Conservation (phyloP, 2,888 invertebrate species). For the Acanthosepion esculentum region DNA sequence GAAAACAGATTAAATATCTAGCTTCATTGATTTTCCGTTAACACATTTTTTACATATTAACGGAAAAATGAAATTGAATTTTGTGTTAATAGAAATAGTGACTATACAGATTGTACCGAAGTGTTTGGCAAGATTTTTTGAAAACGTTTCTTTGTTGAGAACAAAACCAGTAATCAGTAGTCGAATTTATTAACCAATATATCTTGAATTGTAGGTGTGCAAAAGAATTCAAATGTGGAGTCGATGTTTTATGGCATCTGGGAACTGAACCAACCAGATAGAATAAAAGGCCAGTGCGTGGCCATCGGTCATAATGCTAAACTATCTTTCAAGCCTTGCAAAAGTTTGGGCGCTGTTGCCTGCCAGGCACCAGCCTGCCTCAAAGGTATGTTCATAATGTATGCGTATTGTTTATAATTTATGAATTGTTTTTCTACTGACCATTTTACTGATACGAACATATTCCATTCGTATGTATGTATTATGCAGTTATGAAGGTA, state of each 20-base stretch:
- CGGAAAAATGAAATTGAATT: too few species aligned
- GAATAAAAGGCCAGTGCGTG: background rate
- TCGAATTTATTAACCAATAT: background rate
- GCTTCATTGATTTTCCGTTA: too few species aligned
- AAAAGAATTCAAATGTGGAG: background rate
- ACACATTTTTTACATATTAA: too few species aligned
- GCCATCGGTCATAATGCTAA: background rate
- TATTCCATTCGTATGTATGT: too few species aligned
- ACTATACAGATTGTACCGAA: too few species aligned
- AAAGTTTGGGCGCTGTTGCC: background rate
- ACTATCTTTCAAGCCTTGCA: background rate
- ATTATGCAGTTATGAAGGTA: too few species aligned
- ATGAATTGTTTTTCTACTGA: too few species aligned
- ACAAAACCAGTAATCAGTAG: background rate
- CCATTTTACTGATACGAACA: too few species aligned
- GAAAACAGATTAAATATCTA: too few species aligned
- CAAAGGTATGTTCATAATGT: background rate
- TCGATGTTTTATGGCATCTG: background rate
- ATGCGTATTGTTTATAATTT: too few species aligned
- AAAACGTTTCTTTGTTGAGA: background rate
- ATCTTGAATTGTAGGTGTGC: background rate
- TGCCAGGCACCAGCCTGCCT: background rate
- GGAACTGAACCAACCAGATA: background rate
- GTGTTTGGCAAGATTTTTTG: too few species aligned
- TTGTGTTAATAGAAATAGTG: too few species aligned